phyloP scores from a whole-genome alignment of 2,888 invertebrate genomes.

The Gnatocerus cornutus region DNA sequence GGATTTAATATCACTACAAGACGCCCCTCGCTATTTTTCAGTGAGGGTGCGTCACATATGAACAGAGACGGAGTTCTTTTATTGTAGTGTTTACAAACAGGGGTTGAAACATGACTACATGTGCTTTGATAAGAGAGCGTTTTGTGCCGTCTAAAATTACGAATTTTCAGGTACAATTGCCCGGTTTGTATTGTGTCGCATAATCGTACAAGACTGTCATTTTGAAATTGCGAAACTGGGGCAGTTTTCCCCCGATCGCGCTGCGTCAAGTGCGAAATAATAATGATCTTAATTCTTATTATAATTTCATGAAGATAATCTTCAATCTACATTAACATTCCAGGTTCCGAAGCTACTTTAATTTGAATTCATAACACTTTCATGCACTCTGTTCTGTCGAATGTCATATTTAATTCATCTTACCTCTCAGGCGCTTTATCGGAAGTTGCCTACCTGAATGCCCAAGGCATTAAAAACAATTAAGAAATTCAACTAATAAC shows the following conservation, averaged over 20 bases:
- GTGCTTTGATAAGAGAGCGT: slow-evolving; percentile 4
- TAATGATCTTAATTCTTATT: slow-evolving; percentile 21
- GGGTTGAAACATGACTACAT: slow-evolving; percentile 17
- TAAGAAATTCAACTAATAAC: slow-evolving; percentile 19
- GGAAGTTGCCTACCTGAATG: background rate
- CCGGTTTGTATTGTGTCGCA: background rate
- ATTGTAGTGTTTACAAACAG: slow-evolving; percentile 20
- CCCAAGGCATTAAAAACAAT: slow-evolving; percentile 8
- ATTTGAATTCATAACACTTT: slow-evolving; percentile 17
- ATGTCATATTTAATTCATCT: slow-evolving; percentile 19
- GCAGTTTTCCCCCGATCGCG: background rate
- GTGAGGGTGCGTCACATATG: slow-evolving; percentile 23
- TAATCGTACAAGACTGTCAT: background rate
- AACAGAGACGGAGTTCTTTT: slow-evolving; percentile 27
- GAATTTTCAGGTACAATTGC: slow-evolving; percentile 2
- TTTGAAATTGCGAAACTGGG: background rate
- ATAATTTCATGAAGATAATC: slow-evolving; percentile 10
- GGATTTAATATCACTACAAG: slow-evolving; percentile 38
- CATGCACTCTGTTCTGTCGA: slow-evolving; percentile 13
- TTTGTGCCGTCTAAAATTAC: background rate
- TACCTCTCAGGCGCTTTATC: background rate
- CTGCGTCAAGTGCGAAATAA: slow-evolving; percentile 12
- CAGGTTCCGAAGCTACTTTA: slow-evolving; percentile 11
- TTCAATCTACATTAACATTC: slow-evolving; percentile 12
- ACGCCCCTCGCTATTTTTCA: slow-evolving; percentile 33